These are phyloP conservation scores for Lutjanus argentimaculatus DNA, from an alignment of 2,797 vertebrate genomes.

Conservation along the genomic window DNA sequence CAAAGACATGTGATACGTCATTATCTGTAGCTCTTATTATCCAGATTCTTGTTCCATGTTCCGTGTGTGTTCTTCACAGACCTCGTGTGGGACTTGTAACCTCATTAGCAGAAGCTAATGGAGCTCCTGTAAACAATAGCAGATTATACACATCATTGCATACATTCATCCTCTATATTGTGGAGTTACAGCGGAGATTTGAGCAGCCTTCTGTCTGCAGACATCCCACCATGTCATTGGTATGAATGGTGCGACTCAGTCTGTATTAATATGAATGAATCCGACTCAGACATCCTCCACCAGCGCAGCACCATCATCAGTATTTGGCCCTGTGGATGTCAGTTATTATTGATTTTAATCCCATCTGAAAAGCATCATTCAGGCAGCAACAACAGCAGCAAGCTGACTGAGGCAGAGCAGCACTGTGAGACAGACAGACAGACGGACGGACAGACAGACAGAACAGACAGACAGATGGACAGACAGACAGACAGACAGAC, in stretches of 20 bases:
- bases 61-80: too few species aligned
- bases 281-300: not conserved
- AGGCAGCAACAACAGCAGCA: not conserved
- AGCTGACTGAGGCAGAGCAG: not conserved
- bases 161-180: not conserved
- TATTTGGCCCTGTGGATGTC: not conserved
- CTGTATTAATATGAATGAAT: constrained; percentile 17
- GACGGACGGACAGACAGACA: not conserved
- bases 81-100: too few species aligned
- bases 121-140: not conserved
- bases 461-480: not conserved
- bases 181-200: not conserved
- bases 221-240: not conserved
- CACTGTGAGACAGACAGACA: not conserved
- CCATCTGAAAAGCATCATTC: constrained; percentile 14
- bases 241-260: not conserved
- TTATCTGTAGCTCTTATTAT: too few species aligned
- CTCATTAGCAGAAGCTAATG: constrained; percentile 9
- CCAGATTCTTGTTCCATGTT: too few species aligned
- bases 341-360: constrained; percentile 42
- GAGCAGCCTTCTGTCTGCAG: constrained; percentile 1
- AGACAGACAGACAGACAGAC: not conserved
- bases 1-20: too few species aligned
- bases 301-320: constrained; percentile 8
- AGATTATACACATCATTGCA: not conserved